phyloP scores from a whole-genome alignment of 35 echinoderm and acorn worm genomes.

The Amphiura filiformis region DNA sequence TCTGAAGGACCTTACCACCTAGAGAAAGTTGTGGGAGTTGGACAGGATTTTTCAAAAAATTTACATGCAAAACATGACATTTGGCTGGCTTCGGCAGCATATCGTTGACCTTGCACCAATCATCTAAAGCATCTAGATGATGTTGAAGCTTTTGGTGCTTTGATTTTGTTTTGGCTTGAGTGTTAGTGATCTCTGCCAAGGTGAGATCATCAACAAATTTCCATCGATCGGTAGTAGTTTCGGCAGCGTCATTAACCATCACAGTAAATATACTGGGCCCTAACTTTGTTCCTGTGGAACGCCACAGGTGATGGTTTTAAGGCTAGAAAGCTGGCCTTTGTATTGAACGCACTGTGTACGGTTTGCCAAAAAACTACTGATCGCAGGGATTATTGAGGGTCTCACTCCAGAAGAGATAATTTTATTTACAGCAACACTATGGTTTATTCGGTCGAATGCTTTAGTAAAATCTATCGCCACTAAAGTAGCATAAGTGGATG shows the following conservation, averaged over 20 bases:
- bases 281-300: conserved; percentile 12
- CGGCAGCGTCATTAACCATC: conserved; percentile 16
- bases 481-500: conserved; percentile 7
- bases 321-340: background rate
- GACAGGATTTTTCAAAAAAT: conserved; percentile 1
- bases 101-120: conserved; percentile 6
- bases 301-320: conserved; percentile 21
- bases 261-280: conserved; percentile 9
- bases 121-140: background rate
- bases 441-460: conserved; percentile 8
- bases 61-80: background rate
- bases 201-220: conserved; percentile 24
- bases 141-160: background rate
- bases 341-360: conserved; percentile 12
- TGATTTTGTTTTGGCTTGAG: background rate
- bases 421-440: background rate
- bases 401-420: background rate
- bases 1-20: background rate
- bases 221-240: conserved; percentile 10
- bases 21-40: background rate
- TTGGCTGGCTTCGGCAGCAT: background rate
- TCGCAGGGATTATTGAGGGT: background rate
- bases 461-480: background rate
- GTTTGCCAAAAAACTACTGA: background rate
- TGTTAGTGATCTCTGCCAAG: background rate